Evolutionary conservation across 2,888 invertebrate species (phyloP).

Genomic region (Magallana nippona): DNA sequence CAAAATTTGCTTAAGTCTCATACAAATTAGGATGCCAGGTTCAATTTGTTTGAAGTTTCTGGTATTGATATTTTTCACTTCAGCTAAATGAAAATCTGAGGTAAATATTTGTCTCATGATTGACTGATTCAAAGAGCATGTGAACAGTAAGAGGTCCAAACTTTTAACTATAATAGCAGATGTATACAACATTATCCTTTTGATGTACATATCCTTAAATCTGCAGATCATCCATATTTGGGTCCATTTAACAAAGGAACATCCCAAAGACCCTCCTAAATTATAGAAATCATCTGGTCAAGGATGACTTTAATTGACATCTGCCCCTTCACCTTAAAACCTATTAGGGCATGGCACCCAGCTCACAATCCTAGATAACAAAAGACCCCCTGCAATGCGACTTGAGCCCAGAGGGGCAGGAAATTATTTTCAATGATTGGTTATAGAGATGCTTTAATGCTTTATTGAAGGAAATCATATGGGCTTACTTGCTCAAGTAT

Average conservation of each 20-base stretch:
- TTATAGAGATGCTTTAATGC: neutral
- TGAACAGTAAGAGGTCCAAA: too few species aligned
- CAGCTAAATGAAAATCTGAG: too few species aligned
- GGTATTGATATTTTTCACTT: too few species aligned
- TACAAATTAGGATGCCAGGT: too few species aligned
- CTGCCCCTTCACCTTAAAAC: conserved; percentile 18
- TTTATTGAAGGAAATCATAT: conserved; percentile 17
- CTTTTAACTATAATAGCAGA: neutral
- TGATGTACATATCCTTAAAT: neutral
- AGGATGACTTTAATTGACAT: conserved; percentile 12
- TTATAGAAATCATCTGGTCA: conserved; percentile 25
- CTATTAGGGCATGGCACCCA: neutral
- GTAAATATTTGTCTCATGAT: too few species aligned
- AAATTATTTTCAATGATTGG: conserved; percentile 15
- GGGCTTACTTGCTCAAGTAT: neutral
- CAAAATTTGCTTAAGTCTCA: too few species aligned
- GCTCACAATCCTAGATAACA: neutral
- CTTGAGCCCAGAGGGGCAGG: conserved; percentile 4
- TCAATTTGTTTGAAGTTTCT: too few species aligned
- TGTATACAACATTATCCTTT: neutral
- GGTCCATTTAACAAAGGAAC: too few species aligned
- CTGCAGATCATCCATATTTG: neutral
- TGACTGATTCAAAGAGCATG: too few species aligned
- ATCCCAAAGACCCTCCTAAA: neutral
- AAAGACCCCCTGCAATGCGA: conserved; percentile 9